Conservation (phyloP, 2,888 invertebrate genomes). For the Parnassius orleans region DNA sequence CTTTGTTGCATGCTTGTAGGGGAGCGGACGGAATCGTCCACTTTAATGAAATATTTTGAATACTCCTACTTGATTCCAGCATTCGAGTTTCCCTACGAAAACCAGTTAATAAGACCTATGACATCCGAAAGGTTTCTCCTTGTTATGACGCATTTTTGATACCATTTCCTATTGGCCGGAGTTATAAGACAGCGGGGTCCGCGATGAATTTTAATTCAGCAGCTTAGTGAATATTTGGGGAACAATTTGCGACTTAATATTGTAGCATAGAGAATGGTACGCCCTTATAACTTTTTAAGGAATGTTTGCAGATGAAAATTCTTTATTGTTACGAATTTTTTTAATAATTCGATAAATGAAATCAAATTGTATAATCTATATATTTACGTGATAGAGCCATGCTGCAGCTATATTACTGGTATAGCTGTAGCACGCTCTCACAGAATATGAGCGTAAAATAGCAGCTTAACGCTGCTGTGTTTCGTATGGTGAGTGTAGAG, state of each 20-base stretch:
- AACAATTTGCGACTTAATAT: conserved; percentile 55
- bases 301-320: conserved; percentile 33
- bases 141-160: neutral
- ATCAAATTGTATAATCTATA: no score
- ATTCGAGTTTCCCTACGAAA: conserved; percentile 34
- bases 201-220: conserved; percentile 56
- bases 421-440: no score
- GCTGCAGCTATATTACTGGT: no score
- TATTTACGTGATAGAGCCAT: no score
- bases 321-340: conserved; percentile 22
- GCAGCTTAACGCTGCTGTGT: no score
- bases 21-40: conserved; percentile 52
- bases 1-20: conserved; percentile 40
- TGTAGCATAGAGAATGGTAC: conserved; percentile 37
- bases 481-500: no score
- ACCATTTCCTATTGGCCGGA: conserved; percentile 39
- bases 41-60: conserved; percentile 73
- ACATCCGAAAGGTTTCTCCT: neutral
- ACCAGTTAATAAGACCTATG: conserved; percentile 42
- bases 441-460: no score
- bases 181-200: conserved; percentile 32
- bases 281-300: conserved; percentile 41
- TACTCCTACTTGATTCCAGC: conserved; percentile 69
- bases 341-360: conserved; percentile 13
- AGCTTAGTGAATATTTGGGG: conserved; percentile 54